Percentiles rank a stretch among this genome's conserved stretches.
Conservation (phyloP, 1,140 invertebrate genomes). For the Neodiprion virginianus region DNA sequence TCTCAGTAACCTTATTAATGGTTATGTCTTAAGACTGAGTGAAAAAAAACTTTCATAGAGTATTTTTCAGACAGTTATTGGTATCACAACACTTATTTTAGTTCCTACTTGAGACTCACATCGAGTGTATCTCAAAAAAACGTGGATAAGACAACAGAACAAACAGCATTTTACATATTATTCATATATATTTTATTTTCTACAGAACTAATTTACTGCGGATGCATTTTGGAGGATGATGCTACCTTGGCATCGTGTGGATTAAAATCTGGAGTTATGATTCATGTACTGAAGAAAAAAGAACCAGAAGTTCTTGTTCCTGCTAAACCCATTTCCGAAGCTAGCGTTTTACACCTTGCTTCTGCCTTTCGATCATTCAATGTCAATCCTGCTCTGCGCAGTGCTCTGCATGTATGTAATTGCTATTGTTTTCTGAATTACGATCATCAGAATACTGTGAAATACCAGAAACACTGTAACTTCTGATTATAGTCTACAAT, state of each 20-base stretch:
- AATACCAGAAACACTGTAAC: no score
- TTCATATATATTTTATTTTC: slow-evolving; percentile 8
- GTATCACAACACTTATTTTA: slow-evolving; percentile 19
- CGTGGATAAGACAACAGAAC: no score
- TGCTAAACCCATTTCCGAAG: slow-evolving; percentile 51
- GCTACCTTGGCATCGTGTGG: slow-evolving; percentile 59
- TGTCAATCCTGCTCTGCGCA: slow-evolving; percentile 56
- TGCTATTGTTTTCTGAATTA: not conserved
- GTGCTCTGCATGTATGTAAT: slow-evolving; percentile 58
- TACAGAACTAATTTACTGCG: slow-evolving; percentile 64
- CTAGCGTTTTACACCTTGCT: slow-evolving; percentile 56
- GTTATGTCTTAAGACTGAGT: slow-evolving; percentile 28
- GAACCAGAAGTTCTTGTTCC: slow-evolving; percentile 38
- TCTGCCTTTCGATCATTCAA: slow-evolving; percentile 59
- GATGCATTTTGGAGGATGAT: slow-evolving; percentile 62
- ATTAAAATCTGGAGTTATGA: slow-evolving; percentile 61
- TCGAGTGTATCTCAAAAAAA: no score
- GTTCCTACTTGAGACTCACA: no score
- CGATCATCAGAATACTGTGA: not conserved
- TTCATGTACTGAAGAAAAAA: slow-evolving; percentile 63
- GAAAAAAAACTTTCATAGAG: slow-evolving; percentile 2
- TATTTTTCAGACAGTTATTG: not conserved
- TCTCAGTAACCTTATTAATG: not conserved
- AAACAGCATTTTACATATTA: not conserved
- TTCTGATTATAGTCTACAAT: no score